Percentiles rank a stretch among this genome's conserved stretches.
These are phyloP conservation scores for rat (Rattus norvegicus) DNA, from an alignment of 2,113 vertebrate genomes.

Conservation along the genomic window DNA sequence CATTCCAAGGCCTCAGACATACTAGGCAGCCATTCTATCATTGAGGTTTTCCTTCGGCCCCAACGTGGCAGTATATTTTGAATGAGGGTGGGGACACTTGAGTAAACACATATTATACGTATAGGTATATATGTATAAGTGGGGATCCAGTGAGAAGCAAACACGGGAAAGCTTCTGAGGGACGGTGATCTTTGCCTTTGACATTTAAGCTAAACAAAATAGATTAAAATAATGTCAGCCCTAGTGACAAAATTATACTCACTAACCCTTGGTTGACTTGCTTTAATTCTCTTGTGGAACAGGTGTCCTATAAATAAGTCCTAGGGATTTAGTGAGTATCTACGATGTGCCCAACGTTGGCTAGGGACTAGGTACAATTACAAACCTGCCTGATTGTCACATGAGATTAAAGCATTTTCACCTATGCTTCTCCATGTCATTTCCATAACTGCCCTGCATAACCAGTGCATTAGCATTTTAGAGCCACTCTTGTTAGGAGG, in stretches of 20 bases:
- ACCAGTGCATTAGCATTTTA: not conserved
- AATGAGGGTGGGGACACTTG: not conserved
- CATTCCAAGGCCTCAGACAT: not conserved
- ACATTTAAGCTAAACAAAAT: not conserved
- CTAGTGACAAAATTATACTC: not conserved
- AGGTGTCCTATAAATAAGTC: not conserved
- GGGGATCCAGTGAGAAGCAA: not conserved
- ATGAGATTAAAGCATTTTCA: not conserved
- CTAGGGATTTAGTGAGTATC: not conserved
- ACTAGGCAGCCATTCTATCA: not conserved
- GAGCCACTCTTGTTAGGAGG: not conserved
- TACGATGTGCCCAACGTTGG: not conserved
- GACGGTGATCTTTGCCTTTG: not conserved
- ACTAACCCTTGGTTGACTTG: constrained; percentile 24
- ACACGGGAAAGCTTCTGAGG: not conserved
- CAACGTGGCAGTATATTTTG: not conserved
- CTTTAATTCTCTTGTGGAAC: not conserved
- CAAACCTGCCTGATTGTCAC: not conserved
- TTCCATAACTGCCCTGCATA: constrained; percentile 23
- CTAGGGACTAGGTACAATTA: not conserved
- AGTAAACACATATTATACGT: not conserved
- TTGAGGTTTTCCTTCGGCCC: not conserved
- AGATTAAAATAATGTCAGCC: not conserved
- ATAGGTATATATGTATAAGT: not conserved
- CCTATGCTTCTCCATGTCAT: not conserved